Evolutionary conservation across 2,113 vertebrate genomes (phyloP), one percentile per base, ranked within the genome.

Genomic region (Strigops habroptila): DNA sequence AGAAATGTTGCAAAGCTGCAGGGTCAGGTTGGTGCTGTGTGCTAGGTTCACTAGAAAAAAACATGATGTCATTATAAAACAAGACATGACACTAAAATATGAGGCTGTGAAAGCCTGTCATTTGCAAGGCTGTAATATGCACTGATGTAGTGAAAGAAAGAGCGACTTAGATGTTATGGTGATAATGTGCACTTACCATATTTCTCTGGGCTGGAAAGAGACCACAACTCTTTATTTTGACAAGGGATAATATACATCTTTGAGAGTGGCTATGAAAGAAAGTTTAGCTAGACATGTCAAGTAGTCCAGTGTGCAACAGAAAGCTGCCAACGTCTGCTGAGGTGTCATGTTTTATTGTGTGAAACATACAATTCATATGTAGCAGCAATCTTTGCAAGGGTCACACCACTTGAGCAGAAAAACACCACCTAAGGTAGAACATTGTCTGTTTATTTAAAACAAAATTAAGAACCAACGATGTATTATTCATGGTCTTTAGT

Each of bases 401-500:
- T 74, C 5, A 3, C 33, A 43, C 48, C 46, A 35, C 59, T 91
- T 85, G n/a, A 75, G 39, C 3, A 6, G 44, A 39, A 91, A 81
- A 77, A 9, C n/a, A 59, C 3, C 27, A 44, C 33, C 65, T 75
- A 67, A 80, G 52, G 51, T 65, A 89, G 82, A 87, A 77, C 11
- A 37, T 22, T 22, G 22, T 51, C 41, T 81, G 65, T 78, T 95
- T 94, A 91, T 92, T 91, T 96, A 75, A 96, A 95, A 95, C 6
- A 67, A 83, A 94, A 90, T 90, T 81, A 70, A 78, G 78, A 93
- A 82, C 41, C 59, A 95, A 49, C 44, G 52, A 67, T 71, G 18
- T 82, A 80, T 91, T 92, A 86, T 62, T 93, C 71, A 81, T 19
- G 14, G 24, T 48, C n/a, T 91, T 87, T 51, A 91, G 37, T 67